phyloP scores from a whole-genome alignment of 2,888 invertebrate genomes.

The Platycheirus albimanus region DNA sequence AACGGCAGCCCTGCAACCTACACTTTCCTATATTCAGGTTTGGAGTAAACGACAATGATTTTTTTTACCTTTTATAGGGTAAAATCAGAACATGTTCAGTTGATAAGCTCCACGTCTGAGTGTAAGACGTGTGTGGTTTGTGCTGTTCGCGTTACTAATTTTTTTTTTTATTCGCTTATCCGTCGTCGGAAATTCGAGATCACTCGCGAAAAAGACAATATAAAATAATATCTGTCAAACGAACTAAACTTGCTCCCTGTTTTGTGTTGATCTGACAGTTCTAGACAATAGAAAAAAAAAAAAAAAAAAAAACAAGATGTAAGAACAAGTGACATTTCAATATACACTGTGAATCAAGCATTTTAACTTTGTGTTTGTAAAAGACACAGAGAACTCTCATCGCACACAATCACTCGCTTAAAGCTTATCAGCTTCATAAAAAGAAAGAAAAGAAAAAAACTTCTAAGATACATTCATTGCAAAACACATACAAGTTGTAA shows the following conservation, averaged over 20 bases:
- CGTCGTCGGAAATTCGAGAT: neutral
- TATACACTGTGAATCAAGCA: conserved; percentile 33
- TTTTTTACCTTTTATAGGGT: conserved; percentile 55
- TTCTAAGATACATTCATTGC: conserved; percentile 33
- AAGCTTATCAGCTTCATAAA: conserved; percentile 63
- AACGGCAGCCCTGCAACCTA: too few relatives aligned
- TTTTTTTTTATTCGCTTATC: neutral
- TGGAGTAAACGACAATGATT: conserved; percentile 54
- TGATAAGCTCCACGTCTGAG: conserved; percentile 65
- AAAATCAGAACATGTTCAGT: conserved; percentile 65
- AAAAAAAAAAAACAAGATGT: conserved; percentile 39
- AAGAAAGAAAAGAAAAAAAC: neutral
- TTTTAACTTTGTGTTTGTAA: conserved; percentile 27
- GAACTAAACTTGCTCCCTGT: neutral
- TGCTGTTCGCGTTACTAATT: conserved; percentile 39
- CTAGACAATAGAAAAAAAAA: too few relatives aligned
- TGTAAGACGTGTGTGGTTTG: conserved; percentile 62
- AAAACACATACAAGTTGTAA: conserved; percentile 17
- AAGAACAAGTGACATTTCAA: conserved; percentile 41
- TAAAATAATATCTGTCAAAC: neutral
- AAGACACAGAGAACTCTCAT: conserved; percentile 6
- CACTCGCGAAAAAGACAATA: conserved; percentile 40
- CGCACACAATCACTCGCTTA: conserved; percentile 21
- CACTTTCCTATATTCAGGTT: too few relatives aligned
- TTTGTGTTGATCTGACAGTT: conserved; percentile 2